These are phyloP conservation scores for Limulus polyphemus DNA, from an alignment of 2,888 invertebrate genomes.

Conservation along the genomic window DNA sequence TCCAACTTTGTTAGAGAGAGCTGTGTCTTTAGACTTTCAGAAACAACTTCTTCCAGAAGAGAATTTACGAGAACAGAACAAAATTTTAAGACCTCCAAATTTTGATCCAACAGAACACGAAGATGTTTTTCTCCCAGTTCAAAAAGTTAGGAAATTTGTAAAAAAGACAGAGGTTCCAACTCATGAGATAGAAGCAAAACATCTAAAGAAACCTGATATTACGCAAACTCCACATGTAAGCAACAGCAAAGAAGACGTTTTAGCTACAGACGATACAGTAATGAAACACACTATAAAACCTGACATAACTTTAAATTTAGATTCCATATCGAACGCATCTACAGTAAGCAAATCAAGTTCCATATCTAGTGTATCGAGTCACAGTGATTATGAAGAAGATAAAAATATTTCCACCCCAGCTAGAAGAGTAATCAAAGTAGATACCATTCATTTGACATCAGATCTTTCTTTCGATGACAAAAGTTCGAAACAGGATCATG, in stretches of 20 bases:
- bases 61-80: slow-evolving; percentile 24
- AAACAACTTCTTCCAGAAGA: slow-evolving; percentile 27
- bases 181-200: too few relatives aligned
- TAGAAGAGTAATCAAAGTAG: slow-evolving; percentile 9
- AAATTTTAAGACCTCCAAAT: slow-evolving; percentile 17
- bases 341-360: too few relatives aligned
- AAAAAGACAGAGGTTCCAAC: too few relatives aligned
- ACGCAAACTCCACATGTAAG: too few relatives aligned
- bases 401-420: slow-evolving; percentile 13
- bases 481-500: slow-evolving; percentile 2
- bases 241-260: too few relatives aligned
- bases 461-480: slow-evolving; percentile 5
- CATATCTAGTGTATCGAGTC: too few relatives aligned
- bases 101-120: slow-evolving; percentile 14
- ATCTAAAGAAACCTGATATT: too few relatives aligned
- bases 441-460: neutral
- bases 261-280: too few relatives aligned
- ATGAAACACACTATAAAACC: too few relatives aligned
- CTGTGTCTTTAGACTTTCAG: slow-evolving; percentile 61
- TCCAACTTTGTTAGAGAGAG: slow-evolving; percentile 46
- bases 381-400: neutral
- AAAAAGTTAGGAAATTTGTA: too few relatives aligned
- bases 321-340: too few relatives aligned
- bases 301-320: too few relatives aligned
- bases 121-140: neutral